These are phyloP conservation scores for Capitulum mitella DNA, from an alignment of 2,888 invertebrate species.

Conservation along the genomic window DNA sequence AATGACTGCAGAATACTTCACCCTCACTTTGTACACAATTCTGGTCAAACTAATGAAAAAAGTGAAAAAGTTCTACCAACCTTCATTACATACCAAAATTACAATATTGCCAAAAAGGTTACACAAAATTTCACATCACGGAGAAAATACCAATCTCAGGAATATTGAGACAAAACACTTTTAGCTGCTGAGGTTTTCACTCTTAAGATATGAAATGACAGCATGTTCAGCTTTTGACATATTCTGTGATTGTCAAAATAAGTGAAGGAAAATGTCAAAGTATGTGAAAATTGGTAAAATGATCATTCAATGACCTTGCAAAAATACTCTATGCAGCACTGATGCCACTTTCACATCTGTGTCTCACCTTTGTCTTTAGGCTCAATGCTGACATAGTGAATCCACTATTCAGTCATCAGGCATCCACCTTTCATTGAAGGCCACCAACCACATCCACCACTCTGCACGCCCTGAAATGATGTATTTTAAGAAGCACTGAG, in stretches of 20 bases:
- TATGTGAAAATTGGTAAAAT: background rate
- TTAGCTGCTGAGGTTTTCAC: background rate
- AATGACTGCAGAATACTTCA: no score
- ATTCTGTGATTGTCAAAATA: background rate
- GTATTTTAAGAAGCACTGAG: background rate
- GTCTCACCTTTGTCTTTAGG: conserved; percentile 2
- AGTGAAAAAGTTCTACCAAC: no score
- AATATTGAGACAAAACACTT: background rate
- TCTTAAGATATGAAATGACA: background rate
- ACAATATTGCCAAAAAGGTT: no score
- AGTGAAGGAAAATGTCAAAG: background rate
- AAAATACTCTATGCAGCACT: no score
- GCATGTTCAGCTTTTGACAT: background rate
- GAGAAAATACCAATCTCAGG: no score
- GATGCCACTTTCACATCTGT: no score
- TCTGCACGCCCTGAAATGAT: background rate
- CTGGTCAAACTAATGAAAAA: no score
- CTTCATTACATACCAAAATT: no score
- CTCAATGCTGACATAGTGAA: conserved; percentile 21
- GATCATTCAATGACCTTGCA: no score
- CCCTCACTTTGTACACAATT: no score
- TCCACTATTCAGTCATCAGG: background rate
- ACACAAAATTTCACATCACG: no score
- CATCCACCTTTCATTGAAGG: background rate
- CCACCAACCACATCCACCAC: background rate